A percentile compares a stretch with the other conserved stretches of the same genome.
Evolutionary conservation across 2,797 vertebrate species (phyloP).

Genomic region (Halcyon smyrnensis): DNA sequence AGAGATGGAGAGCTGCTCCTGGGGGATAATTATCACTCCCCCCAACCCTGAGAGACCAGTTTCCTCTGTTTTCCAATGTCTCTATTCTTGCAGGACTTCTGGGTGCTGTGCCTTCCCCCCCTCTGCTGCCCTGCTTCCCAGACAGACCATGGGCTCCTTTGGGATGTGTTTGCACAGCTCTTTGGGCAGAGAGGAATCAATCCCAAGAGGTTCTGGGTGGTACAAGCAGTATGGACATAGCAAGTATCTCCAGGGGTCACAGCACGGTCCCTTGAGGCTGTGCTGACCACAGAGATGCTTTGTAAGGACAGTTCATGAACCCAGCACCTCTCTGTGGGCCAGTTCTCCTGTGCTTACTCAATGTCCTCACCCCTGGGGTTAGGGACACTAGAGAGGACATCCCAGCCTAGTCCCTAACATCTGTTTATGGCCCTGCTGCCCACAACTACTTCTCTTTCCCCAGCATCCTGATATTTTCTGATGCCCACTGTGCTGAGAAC

Average conservation of each 20-base stretch:
- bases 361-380: background rate
- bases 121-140: background rate
- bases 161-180: background rate
- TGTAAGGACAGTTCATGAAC: background rate
- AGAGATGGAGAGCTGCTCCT: background rate
- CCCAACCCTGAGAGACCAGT: accelerated
- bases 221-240: background rate
- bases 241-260: background rate
- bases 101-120: background rate
- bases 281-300: background rate
- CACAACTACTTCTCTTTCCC: background rate
- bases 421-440: background rate
- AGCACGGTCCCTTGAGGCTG: accelerated
- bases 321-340: background rate
- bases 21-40: background rate
- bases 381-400: background rate
- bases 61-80: background rate
- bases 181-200: accelerated
- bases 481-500: background rate
- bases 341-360: accelerated
- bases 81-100: background rate
- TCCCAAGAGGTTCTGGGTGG: accelerated
- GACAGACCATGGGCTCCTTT: accelerated
- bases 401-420: background rate
- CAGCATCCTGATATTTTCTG: background rate